Evolutionary conservation across 2,888 invertebrate genomes (phyloP), one percentile per base, ranked within the genome.

Genomic region (Liodrosophila aerea): DNA sequence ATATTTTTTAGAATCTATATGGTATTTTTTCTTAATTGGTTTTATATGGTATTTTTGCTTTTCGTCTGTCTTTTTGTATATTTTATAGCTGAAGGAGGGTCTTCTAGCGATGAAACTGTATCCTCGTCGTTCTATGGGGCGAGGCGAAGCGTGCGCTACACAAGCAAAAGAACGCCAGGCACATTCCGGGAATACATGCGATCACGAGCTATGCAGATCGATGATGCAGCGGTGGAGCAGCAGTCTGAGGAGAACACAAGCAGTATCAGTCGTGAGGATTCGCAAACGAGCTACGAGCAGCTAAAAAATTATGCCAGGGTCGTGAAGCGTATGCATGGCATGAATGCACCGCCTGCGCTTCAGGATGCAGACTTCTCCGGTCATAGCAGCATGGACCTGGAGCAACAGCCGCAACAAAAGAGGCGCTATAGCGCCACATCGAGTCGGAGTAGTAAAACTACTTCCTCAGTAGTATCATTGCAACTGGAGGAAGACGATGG

Each of bases 311-410:
- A 91, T 88, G 92, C 91, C 30, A 90, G 91, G 11, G 92, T 91
- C 89, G 92, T 92, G 85, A 92, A 92, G 77, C 91, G 91, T 68
- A 88, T 92, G 86, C 93, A 91, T 84, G 93, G 92, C 52, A 91
- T 92, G 33, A 92, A 92, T 85, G 54, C 65, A 4, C 34, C 54
- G 3, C 31, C 65, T 4, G 36, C 54, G 4, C 34, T 60, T 1
- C 64, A 66, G 39, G 72, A 76, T 43, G 90, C 91, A 61, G 84
- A 87, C 13, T 85, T 85, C 37, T 89, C 91, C n/a, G 88, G 88
- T 59, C 87, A 82, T 11, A 78, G 74, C 39, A 77, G 76, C 9
- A 13, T 82, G 43, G 82, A 86, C 9, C 52, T 73, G 7, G 68
- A 66, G 8, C 72, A 44, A 51, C 73, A 43, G 60, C 73, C 49